These are phyloP conservation scores for Empidonax alnorum DNA, from an alignment of 2,113 vertebrate genomes.

Conservation along the genomic window DNA sequence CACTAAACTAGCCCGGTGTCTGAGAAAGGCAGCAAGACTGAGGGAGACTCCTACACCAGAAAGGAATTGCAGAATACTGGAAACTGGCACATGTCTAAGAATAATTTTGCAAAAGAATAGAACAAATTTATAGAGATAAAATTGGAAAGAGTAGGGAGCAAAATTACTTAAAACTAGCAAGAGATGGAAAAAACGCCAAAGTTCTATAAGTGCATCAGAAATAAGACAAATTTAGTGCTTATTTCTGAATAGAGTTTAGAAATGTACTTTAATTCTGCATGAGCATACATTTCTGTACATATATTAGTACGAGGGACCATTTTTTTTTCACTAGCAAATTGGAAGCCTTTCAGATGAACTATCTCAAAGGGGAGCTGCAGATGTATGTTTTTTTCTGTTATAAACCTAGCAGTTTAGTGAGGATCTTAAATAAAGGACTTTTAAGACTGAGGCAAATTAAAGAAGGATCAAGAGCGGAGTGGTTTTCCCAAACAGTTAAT, in stretches of 20 bases:
- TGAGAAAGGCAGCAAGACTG: neutral
- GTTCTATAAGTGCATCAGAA: neutral
- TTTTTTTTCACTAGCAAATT: neutral
- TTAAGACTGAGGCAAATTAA: neutral
- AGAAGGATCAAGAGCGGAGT: neutral
- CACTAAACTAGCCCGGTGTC: neutral
- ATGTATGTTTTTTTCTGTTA: neutral
- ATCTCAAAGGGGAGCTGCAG: neutral
- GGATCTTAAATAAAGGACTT: neutral
- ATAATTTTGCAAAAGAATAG: neutral
- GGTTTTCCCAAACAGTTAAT: neutral
- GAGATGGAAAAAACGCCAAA: neutral
- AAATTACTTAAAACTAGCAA: neutral
- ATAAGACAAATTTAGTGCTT: neutral
- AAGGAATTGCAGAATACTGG: neutral
- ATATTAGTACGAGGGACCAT: neutral
- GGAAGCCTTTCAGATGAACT: neutral
- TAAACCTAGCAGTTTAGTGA: neutral
- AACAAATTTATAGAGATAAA: neutral
- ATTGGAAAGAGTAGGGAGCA: neutral
- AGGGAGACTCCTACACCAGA: neutral
- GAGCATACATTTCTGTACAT: neutral
- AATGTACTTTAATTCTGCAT: neutral
- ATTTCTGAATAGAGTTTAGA: neutral
- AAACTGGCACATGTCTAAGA: neutral